phyloP scores from a whole-genome alignment of 1,140 invertebrate species.

The Philotrypesis tridentata region DNA sequence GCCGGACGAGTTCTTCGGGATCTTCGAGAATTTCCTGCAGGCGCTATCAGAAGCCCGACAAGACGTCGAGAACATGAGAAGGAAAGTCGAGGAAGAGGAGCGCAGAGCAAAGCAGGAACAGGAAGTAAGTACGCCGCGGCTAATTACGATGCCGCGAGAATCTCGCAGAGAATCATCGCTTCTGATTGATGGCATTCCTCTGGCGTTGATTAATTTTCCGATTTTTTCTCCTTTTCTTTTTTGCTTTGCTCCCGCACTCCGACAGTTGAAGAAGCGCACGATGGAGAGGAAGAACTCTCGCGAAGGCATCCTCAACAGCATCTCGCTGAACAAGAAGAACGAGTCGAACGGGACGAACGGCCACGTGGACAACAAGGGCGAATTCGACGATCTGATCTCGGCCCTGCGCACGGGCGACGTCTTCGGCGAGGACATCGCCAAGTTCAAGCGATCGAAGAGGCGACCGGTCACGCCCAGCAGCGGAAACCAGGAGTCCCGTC shows the following conservation, averaged over 20 bases:
- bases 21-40: conserved; percentile 92
- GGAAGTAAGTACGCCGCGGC: conserved; percentile 77
- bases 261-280: conserved; percentile 89
- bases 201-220: too few species aligned
- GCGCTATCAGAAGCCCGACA: conserved; percentile 89
- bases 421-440: conserved; percentile 96
- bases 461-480: conserved; percentile 70
- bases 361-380: conserved; percentile 82
- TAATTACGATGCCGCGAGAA: too few species aligned
- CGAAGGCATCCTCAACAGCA: conserved; percentile 79
- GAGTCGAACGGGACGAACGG: conserved; percentile 73
- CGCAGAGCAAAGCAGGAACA: conserved; percentile 92
- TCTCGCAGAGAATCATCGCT: background rate
- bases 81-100: conserved; percentile 93
- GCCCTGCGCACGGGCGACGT: conserved; percentile 96
- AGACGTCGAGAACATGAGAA: conserved; percentile 90
- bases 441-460: conserved; percentile 88
- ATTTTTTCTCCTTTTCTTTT: too few species aligned
- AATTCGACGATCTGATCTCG: conserved; percentile 98
- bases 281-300: conserved; percentile 88
- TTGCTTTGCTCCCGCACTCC: too few species aligned
- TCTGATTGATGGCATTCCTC: too few species aligned
- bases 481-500: conserved; percentile 72
- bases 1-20: conserved; percentile 97
- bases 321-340: conserved; percentile 72